Percentiles rank a stretch among this genome's conserved stretches.
These are phyloP conservation scores for Donacobius atricapilla DNA, from an alignment of 2,113 vertebrate species.

Conservation along the genomic window DNA sequence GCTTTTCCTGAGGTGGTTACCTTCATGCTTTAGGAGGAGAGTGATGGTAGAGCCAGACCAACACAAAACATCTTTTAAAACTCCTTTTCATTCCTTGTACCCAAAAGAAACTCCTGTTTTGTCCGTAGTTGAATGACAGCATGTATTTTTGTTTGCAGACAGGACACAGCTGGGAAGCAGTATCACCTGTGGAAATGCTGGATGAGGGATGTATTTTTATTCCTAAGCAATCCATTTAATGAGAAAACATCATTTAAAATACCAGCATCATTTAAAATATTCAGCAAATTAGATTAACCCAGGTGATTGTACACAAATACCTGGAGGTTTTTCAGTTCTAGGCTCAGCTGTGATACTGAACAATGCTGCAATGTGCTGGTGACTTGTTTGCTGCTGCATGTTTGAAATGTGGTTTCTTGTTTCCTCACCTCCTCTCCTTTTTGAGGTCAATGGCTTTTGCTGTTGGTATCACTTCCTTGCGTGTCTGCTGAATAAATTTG, in stretches of 20 bases:
- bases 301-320: background rate
- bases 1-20: background rate
- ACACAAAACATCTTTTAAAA: background rate
- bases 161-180: slow-evolving; percentile 54
- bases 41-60: background rate
- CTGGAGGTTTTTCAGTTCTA: background rate
- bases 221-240: background rate
- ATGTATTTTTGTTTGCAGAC: slow-evolving; percentile 55
- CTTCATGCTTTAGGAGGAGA: background rate
- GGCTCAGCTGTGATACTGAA: background rate
- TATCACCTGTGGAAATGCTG: slow-evolving; percentile 54
- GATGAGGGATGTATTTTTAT: background rate
- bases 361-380: background rate
- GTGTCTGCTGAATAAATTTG: background rate
- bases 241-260: slow-evolving; percentile 49
- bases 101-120: background rate
- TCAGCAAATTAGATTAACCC: background rate
- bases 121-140: background rate
- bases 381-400: background rate
- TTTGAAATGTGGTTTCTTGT: background rate
- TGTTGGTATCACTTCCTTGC: background rate
- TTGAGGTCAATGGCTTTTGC: background rate
- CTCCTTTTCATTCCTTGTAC: background rate
- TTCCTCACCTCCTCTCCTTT: background rate
- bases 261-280: no score